phyloP scores from a whole-genome alignment of 2,888 invertebrate species.

The Latrodectus hesperus region DNA sequence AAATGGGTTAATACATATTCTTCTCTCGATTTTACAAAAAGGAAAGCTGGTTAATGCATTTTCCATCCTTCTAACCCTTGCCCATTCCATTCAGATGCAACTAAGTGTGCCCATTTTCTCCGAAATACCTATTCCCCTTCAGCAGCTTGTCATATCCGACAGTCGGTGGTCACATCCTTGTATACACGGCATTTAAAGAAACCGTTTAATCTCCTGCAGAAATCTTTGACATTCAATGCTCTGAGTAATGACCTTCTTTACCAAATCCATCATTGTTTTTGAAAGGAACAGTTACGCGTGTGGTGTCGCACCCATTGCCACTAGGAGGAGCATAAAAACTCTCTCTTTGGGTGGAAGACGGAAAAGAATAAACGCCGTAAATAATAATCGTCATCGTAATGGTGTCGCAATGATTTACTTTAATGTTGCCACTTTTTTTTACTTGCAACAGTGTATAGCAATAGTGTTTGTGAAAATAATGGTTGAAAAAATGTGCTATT shows the following conservation, averaged over 20 bases:
- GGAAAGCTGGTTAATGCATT: neutral
- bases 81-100: neutral
- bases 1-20: neutral
- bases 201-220: slow-evolving; percentile 26
- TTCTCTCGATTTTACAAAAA: neutral
- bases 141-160: slow-evolving; percentile 8
- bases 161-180: slow-evolving; percentile 29
- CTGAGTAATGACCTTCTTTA: slow-evolving; percentile 46
- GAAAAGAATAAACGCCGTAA: no score
- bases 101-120: neutral
- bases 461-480: no score
- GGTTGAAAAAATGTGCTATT: no score
- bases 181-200: neutral
- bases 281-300: slow-evolving; percentile 37
- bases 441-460: no score
- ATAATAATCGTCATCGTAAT: no score
- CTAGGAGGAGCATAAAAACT: slow-evolving; percentile 37
- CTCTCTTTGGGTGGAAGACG: neutral
- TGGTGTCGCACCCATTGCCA: slow-evolving; percentile 42
- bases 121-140: slow-evolving; percentile 9
- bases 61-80: neutral
- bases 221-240: slow-evolving; percentile 18
- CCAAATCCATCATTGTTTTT: slow-evolving; percentile 46
- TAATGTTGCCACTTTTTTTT: no score
- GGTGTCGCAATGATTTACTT: no score